Base-by-base conservation (phyloP, 2,113 vertebrate genomes). In the Halichoeres trimaculatus region DNA sequence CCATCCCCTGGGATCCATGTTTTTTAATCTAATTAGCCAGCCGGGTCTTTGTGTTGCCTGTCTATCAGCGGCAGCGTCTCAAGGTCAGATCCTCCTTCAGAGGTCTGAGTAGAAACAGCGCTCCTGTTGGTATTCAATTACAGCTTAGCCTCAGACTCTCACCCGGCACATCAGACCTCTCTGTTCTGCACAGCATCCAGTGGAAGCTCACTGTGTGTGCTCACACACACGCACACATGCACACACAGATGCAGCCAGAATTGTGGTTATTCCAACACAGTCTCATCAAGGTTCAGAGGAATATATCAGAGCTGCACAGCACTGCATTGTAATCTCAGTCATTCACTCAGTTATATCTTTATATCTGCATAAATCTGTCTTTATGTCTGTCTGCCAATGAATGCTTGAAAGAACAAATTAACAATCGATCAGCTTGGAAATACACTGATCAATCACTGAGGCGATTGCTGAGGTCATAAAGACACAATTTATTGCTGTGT, bases 21-120 rank as follows among this genome's bases (percentile, higher is more conserved):
- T 90, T 90, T 90, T 90, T 90, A 91, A 93, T 93, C 91, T 90
- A 91, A 91, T 92, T 92, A 91, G 87, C 82, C 67, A 72, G 85
- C 74, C 67, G 23, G 69, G 58, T 83, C 86, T 90, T 88, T 89
- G 85, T 91, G 88, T 85, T 86, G 91, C 84, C 89, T 91, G 92
- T 90, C 92, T 90, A 86, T 90, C 90, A 87, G 84, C 35, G 5
- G 62, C 13, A 52, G 70, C 66, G 23, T 86, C 81, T 89, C 88
- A 92, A 91, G 91, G 91, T 90, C 83, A 86, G 65, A 74, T 59
- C 75, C 71, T 87, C 83, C 88, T 92, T 90, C 85, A 85, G 79
- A 90, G 86, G 85, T 81, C 79, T 84, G 87, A 80, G 84, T 62
- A 68, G 74, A 77, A 83, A 83, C 79, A 85, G 36, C 62, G 57